phyloP scores from a whole-genome alignment of 2,888 invertebrate genomes.

The Mylabris sibirica region DNA sequence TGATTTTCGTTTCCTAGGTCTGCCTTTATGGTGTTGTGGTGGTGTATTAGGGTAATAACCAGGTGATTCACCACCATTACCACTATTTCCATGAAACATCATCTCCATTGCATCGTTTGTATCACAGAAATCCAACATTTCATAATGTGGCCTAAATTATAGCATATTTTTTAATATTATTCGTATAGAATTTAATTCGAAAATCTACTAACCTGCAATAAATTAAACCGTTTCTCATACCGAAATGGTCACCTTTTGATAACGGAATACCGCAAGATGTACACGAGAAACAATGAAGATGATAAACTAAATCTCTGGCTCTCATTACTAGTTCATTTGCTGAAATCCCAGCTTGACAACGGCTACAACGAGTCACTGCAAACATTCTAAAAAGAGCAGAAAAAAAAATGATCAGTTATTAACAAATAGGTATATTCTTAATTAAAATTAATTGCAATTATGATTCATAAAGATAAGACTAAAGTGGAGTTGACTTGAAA shows the following conservation, averaged over 20 bases:
- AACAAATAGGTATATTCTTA: neutral
- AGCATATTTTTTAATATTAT: neutral
- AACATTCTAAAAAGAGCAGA: conserved; percentile 73
- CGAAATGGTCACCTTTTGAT: conserved; percentile 90
- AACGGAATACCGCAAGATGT: conserved; percentile 82
- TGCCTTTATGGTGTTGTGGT: conserved; percentile 75
- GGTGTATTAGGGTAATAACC: conserved; percentile 70
- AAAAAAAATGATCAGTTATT: neutral
- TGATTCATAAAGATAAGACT: neutral
- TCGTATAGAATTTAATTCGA: conserved; percentile 19
- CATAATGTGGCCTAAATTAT: conserved; percentile 70
- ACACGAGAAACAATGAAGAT: conserved; percentile 90
- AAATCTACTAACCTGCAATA: conserved; percentile 67
- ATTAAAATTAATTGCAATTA: neutral
- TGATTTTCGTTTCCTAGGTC: conserved; percentile 82
- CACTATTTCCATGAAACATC: conserved; percentile 62
- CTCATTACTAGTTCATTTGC: conserved; percentile 92
- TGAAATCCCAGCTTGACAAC: conserved; percentile 85
- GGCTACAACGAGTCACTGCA: conserved; percentile 83
- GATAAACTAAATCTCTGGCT: conserved; percentile 86
- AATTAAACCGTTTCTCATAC: conserved; percentile 82
- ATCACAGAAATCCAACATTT: conserved; percentile 70
- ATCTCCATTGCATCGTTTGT: conserved; percentile 69
- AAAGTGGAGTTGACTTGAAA: neutral
- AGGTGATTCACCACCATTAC: conserved; percentile 67